Evolutionary conservation across 1,140 invertebrate species (phyloP).

Genomic region (Aplysia californica): DNA sequence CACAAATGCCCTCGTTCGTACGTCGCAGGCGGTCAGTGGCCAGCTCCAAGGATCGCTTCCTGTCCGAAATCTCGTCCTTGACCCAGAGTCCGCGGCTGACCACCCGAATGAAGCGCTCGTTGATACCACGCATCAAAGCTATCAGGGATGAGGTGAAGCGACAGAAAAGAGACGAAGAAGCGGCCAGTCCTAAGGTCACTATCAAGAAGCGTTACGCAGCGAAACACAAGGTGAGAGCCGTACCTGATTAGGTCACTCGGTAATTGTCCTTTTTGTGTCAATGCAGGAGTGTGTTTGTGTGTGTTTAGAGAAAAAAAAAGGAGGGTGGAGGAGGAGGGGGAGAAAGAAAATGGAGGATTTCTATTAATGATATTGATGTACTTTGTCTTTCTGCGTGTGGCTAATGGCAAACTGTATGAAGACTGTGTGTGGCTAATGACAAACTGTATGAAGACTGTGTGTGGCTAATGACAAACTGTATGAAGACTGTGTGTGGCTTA

Average conservation of each 20-base stretch:
- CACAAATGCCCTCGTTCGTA: slow-evolving; percentile 52
- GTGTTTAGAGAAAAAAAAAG: no score
- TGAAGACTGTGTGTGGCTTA: no score
- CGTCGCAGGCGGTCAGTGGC: slow-evolving; percentile 46
- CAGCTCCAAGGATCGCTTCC: slow-evolving; percentile 41
- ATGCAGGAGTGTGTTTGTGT: no score
- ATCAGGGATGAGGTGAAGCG: slow-evolving; percentile 16
- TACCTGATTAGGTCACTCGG: neutral
- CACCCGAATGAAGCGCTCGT: slow-evolving; percentile 14
- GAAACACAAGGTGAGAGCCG: slow-evolving; percentile 1
- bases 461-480: neutral
- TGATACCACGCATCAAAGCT: slow-evolving; percentile 29
- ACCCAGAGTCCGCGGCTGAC: slow-evolving; percentile 33
- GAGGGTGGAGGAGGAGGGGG: neutral
- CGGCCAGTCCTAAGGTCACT: slow-evolving; percentile 23
- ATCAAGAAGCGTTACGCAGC: slow-evolving; percentile 36
- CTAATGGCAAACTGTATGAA: no score
- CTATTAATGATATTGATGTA: neutral
- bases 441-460: no score
- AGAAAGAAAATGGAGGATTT: neutral
- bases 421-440: no score
- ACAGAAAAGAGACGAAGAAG: slow-evolving; percentile 18
- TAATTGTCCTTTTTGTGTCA: no score
- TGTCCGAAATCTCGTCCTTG: slow-evolving; percentile 21
- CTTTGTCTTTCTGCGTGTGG: neutral